phyloP scores from a whole-genome alignment of 1,140 invertebrate species.

The Zophobas atratus region DNA sequence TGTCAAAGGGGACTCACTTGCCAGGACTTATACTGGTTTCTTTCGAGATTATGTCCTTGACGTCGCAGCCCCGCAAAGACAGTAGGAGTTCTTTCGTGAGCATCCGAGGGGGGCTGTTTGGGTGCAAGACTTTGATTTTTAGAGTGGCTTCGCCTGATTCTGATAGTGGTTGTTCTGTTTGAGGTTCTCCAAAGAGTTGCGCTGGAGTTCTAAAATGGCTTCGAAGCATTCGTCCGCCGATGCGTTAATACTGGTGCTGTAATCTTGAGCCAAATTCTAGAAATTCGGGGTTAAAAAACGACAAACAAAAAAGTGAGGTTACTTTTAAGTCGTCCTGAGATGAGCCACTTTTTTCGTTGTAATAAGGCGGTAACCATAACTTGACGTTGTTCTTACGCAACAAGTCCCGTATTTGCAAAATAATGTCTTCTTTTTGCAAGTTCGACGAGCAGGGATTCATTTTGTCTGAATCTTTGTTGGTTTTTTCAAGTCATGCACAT shows the following conservation, averaged over 20 bases:
- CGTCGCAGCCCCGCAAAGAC: conserved; percentile 69
- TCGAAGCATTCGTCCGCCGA: conserved; percentile 69
- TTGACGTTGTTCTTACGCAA: conserved; percentile 79
- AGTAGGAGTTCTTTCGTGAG: conserved; percentile 71
- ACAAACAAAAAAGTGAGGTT: conserved; percentile 51
- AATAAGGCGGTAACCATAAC: conserved; percentile 82
- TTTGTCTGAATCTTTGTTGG: neutral
- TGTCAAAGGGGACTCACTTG: conserved; percentile 64
- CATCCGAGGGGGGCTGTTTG: conserved; percentile 65
- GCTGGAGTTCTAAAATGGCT: conserved; percentile 75
- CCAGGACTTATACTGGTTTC: conserved; percentile 67
- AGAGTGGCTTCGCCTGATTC: conserved; percentile 78
- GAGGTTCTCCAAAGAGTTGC: conserved; percentile 78
- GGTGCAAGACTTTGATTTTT: conserved; percentile 72
- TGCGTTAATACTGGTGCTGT: conserved; percentile 72
- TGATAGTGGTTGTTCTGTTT: conserved; percentile 75
- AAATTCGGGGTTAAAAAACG: conserved; percentile 22
- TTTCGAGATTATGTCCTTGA: conserved; percentile 72
- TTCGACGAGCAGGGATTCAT: conserved; percentile 19
- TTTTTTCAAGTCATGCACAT: conserved; percentile 19
- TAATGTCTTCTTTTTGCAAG: conserved; percentile 72
- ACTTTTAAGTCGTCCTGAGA: conserved; percentile 69
- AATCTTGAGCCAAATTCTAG: conserved; percentile 71
- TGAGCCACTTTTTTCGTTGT: conserved; percentile 68
- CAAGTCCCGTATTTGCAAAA: conserved; percentile 76